These are phyloP conservation scores for Darevskia nairensis DNA, from an alignment of 2,797 vertebrate species.

Conservation along the genomic window DNA sequence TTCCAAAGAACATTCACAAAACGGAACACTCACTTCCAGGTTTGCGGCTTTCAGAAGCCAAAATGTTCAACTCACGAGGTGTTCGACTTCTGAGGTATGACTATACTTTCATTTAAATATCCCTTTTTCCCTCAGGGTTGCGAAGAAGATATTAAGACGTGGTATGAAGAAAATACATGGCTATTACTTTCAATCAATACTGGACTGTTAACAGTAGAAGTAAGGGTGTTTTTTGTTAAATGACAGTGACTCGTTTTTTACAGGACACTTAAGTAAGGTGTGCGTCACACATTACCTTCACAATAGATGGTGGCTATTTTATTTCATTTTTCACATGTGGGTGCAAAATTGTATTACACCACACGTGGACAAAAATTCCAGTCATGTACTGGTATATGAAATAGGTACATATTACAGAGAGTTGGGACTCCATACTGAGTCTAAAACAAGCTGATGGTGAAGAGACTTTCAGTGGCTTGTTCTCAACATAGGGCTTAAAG, in stretches of 20 bases:
- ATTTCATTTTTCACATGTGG: too few relatives aligned
- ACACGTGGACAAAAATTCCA: background rate
- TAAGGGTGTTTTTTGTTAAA: conserved; percentile 44
- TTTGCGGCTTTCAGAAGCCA: too few relatives aligned
- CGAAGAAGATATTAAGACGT: conserved; percentile 59
- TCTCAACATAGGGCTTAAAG: too few relatives aligned
- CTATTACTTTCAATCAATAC: conserved; percentile 57
- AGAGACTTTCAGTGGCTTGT: background rate
- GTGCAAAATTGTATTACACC: background rate
- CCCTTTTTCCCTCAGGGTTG: conserved; percentile 57
- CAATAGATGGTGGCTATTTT: background rate
- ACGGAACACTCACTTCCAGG: too few relatives aligned
- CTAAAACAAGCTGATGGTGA: background rate
- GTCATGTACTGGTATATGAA: too few relatives aligned
- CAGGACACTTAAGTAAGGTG: background rate
- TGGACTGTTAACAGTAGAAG: conserved; percentile 60
- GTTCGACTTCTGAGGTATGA: too few relatives aligned
- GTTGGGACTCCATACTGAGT: background rate
- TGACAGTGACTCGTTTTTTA: fast-evolving
- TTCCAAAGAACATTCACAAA: too few relatives aligned
- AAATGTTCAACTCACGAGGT: too few relatives aligned
- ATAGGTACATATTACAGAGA: background rate
- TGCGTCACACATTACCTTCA: background rate
- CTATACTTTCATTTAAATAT: conserved; percentile 24
- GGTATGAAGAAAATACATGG: conserved; percentile 57